These are phyloP conservation scores for Australoheros facetus DNA, from an alignment of 2,797 vertebrate species.

Conservation along the genomic window DNA sequence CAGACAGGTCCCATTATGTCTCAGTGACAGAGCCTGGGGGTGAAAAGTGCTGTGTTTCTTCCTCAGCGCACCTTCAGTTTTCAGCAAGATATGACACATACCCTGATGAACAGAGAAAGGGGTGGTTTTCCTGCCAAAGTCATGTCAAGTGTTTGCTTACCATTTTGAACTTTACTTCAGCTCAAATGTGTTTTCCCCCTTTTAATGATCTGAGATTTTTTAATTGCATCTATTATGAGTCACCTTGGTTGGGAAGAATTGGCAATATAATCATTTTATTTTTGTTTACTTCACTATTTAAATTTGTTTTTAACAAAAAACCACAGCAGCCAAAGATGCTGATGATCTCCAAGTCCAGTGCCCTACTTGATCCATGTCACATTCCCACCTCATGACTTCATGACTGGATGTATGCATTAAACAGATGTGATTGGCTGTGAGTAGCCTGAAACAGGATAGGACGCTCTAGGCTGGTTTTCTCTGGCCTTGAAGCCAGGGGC, in stretches of 20 bases:
- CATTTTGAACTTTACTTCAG: slow-evolving; percentile 29
- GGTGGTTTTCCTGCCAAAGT: slow-evolving; percentile 50
- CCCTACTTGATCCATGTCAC: slow-evolving; percentile 70
- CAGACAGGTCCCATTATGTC: slow-evolving; percentile 74
- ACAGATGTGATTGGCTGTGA: slow-evolving; percentile 77
- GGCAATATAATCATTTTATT: neutral
- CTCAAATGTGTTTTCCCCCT: slow-evolving; percentile 16
- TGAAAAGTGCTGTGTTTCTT: slow-evolving; percentile 62
- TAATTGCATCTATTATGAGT: neutral
- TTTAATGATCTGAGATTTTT: slow-evolving; percentile 14
- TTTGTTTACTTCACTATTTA: neutral
- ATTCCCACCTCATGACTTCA: slow-evolving; percentile 78
- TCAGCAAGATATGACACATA: slow-evolving; percentile 61
- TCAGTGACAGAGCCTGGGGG: slow-evolving; percentile 64
- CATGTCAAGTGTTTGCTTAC: slow-evolving; percentile 50
- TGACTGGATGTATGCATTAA: slow-evolving; percentile 78
- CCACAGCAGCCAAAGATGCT: slow-evolving; percentile 30
- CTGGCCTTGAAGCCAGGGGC: slow-evolving; percentile 77
- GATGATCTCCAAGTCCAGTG: slow-evolving; percentile 64
- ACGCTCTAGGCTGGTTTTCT: slow-evolving; percentile 69
- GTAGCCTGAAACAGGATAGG: slow-evolving; percentile 78
- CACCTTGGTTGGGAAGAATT: neutral
- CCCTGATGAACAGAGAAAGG: slow-evolving; percentile 42
- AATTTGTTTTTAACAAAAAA: slow-evolving; percentile 22
- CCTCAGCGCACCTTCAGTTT: slow-evolving; percentile 63